Evolutionary conservation across 2,113 vertebrate species (phyloP).

Genomic region (Perognathus longimembris): DNA sequence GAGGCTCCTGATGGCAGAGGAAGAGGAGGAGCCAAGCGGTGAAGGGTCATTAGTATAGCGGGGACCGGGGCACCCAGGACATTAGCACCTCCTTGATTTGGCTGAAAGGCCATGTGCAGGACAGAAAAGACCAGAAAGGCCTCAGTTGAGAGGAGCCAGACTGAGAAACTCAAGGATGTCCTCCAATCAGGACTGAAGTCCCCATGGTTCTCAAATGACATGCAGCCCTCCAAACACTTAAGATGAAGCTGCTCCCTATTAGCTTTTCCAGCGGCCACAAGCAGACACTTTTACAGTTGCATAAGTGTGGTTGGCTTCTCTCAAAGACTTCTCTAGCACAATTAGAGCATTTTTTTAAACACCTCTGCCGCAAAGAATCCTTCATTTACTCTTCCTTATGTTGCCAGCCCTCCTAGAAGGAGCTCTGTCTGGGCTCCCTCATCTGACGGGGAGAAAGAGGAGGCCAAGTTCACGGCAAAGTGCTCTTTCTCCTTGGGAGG

Average conservation of each 20-base stretch:
- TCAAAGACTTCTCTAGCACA: background rate
- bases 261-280: background rate
- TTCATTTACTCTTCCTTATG: background rate
- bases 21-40: background rate
- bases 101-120: background rate
- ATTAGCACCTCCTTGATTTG: background rate
- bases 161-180: background rate
- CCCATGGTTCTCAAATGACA: background rate
- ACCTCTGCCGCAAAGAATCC: background rate
- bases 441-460: background rate
- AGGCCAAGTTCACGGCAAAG: background rate
- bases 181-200: background rate
- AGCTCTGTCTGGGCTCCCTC: background rate
- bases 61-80: accelerated
- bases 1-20: background rate
- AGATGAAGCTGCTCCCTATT: background rate
- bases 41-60: accelerated
- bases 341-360: background rate
- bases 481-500: background rate
- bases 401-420: background rate
- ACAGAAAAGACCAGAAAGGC: background rate
- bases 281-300: background rate
- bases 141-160: background rate
- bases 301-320: background rate
- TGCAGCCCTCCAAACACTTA: background rate